Evolutionary conservation across 2,113 vertebrate species (phyloP), one percentile per base, ranked within the genome.

Genomic region (Oreocharis arfaki): DNA sequence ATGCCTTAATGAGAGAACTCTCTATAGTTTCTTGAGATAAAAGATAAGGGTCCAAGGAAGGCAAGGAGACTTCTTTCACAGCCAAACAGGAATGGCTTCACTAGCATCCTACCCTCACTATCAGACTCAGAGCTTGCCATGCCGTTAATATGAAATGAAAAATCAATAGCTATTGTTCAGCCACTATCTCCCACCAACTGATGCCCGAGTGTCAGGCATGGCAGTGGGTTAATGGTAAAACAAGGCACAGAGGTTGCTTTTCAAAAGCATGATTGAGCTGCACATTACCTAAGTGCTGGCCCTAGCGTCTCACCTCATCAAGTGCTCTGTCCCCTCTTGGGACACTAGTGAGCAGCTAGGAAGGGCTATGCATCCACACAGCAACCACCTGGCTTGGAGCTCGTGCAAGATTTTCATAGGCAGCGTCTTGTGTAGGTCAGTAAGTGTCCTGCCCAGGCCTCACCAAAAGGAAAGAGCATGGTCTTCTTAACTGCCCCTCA

Each of bases 101-200:
- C 20, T 16, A 30, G n/a, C 69, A 76, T 85, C 56, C 26, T 47
- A 47, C 10, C 15, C 33, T 56, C 49, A 20, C 42, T 64, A 46
- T 23, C 89, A 32, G 65, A 57, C 57, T 57, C 42, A 15, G 35
- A 69, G 50, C 18, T 88, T 88, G 39, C 49, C 50, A 47, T 42
- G 21, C 32, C 1, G 5, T 78, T 90, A 95, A 85, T 79, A 80
- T 44, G 68, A 97, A 96, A 94, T 91, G 69, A 92, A 95, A 96
- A 96, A 96, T 96, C 93, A 95, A 74, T 95, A 65, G 41, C 70
- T 85, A 79, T 90, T 95, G 75, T 97, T 96, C 46, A 89, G 77
- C 80, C 55, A 27, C 68, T 85, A 76, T 30, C 37, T 70, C 57
- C 26, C 53, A 59, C 64, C 64, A 92, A 57, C 33, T 44, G 73